Conservation (phyloP, 92 coral and sea anemone genomes). For the Parazoanthus darwini region DNA sequence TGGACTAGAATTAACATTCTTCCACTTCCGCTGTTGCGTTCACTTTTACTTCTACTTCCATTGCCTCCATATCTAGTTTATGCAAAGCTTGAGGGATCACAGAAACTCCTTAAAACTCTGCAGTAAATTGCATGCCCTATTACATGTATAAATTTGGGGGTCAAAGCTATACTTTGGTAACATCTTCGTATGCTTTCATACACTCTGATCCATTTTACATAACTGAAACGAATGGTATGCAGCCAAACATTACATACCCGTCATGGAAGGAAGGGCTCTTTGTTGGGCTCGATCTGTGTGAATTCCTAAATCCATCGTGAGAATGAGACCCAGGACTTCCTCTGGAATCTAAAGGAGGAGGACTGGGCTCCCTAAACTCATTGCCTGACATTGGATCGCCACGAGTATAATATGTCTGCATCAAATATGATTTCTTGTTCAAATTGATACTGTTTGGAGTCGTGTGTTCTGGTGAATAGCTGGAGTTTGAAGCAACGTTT, state of each 20-base stretch:
- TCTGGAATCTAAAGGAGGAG: constrained; percentile 8
- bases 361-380: constrained; percentile 43
- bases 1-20: too few relatives aligned
- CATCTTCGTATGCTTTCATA: not conserved
- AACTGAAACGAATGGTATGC: not conserved
- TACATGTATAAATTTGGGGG: too few relatives aligned
- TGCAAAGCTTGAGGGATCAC: too few relatives aligned
- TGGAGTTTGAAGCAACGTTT: not conserved
- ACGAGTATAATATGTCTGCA: constrained; percentile 25
- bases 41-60: too few relatives aligned
- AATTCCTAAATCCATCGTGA: constrained; percentile 1
- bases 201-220: not conserved
- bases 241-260: not conserved
- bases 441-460: not conserved
- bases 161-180: too few relatives aligned
- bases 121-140: too few relatives aligned
- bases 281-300: constrained; percentile 8
- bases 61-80: too few relatives aligned
- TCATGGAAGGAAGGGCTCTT: constrained; percentile 15
- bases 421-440: constrained; percentile 17
- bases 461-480: not conserved
- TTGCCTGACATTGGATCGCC: constrained; percentile 15
- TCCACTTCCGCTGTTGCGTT: too few relatives aligned
- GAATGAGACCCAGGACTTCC: not conserved
- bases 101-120: too few relatives aligned